Evolutionary conservation across 2,888 invertebrate species (phyloP).

Genomic region (Cheilosia pagana): DNA sequence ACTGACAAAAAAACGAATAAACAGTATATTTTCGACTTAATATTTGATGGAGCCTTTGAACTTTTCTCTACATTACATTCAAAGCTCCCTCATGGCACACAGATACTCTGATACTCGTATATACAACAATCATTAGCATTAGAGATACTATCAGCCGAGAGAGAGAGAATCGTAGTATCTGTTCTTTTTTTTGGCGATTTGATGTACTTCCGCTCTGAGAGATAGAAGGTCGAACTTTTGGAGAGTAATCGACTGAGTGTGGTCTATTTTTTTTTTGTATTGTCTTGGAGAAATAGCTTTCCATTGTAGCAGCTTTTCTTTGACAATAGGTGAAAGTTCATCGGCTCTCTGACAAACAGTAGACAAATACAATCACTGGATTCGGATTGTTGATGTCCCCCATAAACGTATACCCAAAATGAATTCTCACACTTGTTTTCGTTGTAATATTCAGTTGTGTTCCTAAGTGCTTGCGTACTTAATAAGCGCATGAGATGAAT

Average conservation of each 20-base stretch:
- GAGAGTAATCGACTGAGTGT: constrained; percentile 20
- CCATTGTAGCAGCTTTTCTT: constrained; percentile 33
- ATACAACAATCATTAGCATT: constrained; percentile 13
- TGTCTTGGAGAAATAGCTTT: constrained; percentile 40
- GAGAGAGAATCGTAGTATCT: constrained; percentile 52
- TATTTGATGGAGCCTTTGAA: constrained; percentile 67
- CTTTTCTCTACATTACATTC: constrained; percentile 66
- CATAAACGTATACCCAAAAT: not conserved
- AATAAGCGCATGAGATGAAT: constrained; percentile 9
- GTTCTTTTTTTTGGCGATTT: constrained; percentile 10
- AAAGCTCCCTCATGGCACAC: constrained; percentile 60
- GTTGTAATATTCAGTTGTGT: not conserved
- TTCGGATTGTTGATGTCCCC: constrained; percentile 5
- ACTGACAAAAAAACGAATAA: constrained; percentile 1
- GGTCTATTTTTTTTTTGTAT: not conserved
- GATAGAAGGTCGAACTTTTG: constrained; percentile 24
- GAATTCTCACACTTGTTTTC: constrained; percentile 15
- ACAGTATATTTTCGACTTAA: constrained; percentile 50
- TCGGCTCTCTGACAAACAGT: constrained; percentile 21
- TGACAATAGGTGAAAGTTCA: constrained; percentile 36
- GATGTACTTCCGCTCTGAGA: constrained; percentile 20
- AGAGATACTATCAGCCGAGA: constrained; percentile 55
- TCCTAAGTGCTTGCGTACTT: constrained; percentile 1
- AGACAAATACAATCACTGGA: not conserved
- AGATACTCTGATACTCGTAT: constrained; percentile 25